Conservation (phyloP, 1,140 invertebrate genomes). For the Vanessa tameamea region DNA sequence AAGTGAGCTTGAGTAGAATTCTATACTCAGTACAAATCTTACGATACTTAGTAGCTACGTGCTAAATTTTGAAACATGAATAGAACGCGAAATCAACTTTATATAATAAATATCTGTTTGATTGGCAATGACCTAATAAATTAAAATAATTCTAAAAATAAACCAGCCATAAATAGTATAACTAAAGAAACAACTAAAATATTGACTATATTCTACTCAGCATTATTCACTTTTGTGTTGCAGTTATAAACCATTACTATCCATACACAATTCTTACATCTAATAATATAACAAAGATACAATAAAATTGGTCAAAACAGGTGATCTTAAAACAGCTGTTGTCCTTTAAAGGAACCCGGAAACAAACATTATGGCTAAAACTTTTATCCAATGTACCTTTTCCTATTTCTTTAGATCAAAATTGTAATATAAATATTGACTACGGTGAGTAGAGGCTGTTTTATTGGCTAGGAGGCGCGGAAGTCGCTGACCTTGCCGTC, state of each 20-base stretch:
- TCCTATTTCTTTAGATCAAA: constrained; percentile 3
- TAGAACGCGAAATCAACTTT: no score
- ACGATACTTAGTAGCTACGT: constrained; percentile 3
- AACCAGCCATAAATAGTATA: no score
- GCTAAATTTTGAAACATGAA: neutral
- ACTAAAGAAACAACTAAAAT: no score
- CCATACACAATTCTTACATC: no score
- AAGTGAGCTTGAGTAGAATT: constrained; percentile 58
- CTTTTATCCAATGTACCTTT: neutral
- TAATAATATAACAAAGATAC: no score
- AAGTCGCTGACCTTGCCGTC: constrained; percentile 73
- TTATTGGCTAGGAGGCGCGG: constrained; percentile 37
- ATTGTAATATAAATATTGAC: neutral
- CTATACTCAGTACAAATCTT: constrained; percentile 30
- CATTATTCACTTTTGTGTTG: no score
- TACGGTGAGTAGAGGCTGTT: constrained; percentile 16
- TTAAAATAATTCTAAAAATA: no score
- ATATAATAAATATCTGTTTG: no score
- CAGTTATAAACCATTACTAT: no score
- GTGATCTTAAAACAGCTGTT: neutral
- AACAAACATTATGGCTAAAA: neutral
- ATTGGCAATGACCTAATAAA: no score
- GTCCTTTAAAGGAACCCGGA: neutral
- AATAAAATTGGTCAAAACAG: neutral
- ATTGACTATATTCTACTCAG: no score